These are phyloP conservation scores for Orthosia incerta DNA, from an alignment of 2,888 invertebrate species.

Conservation along the genomic window DNA sequence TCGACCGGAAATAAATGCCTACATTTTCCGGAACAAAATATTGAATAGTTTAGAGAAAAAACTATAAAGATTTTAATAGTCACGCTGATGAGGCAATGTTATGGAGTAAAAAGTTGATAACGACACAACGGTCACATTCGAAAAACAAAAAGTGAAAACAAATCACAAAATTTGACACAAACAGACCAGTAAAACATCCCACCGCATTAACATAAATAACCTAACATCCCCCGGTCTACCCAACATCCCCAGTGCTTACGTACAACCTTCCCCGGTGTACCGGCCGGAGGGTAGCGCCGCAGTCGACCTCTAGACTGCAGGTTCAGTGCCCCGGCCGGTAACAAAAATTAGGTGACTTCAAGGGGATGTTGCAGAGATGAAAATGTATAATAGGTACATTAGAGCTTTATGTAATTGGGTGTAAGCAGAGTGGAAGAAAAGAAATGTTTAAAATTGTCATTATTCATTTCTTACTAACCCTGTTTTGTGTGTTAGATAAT, in stretches of 20 bases:
- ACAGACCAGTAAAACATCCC: constrained; percentile 6
- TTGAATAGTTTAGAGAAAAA: no score
- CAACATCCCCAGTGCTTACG: not conserved
- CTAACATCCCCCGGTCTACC: constrained; percentile 33
- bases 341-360: constrained; percentile 56
- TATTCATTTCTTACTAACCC: no score
- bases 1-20: constrained; percentile 5
- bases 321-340: constrained; percentile 57
- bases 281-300: constrained; percentile 28
- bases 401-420: constrained; percentile 19
- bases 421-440: not conserved
- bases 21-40: not conserved
- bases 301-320: constrained; percentile 65
- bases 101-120: no score
- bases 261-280: constrained; percentile 46
- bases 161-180: constrained; percentile 13
- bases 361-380: constrained; percentile 44
- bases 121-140: not conserved
- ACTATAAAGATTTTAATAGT: no score
- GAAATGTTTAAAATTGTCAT: not conserved
- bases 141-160: not conserved
- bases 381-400: not conserved
- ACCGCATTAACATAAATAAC: constrained; percentile 20
- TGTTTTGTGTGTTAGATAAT: no score
- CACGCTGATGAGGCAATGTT: no score